phyloP scores from a whole-genome alignment of 2,797 vertebrate genomes.

The Thripadectes ignobilis region DNA sequence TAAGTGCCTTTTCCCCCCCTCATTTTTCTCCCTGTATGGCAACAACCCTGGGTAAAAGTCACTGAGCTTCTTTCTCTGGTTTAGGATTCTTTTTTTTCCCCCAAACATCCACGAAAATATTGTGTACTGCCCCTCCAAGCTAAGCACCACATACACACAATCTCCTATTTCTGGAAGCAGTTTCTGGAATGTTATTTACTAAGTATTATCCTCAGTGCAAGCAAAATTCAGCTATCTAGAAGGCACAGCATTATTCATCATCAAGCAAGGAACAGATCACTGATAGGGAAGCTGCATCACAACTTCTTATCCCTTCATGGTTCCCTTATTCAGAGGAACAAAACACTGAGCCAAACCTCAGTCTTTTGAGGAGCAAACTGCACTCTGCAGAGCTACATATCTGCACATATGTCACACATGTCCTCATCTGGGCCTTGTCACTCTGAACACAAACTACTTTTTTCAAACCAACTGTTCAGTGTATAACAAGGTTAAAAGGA shows the following conservation, averaged over 20 bases:
- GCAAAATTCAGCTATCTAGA: neutral
- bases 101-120: neutral
- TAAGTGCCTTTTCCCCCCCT: neutral
- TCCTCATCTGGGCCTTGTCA: neutral
- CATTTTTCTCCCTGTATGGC: neutral
- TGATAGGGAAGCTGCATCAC: neutral
- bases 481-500: neutral
- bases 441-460: neutral
- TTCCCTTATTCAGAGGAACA: neutral
- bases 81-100: accelerated
- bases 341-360: neutral
- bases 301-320: neutral
- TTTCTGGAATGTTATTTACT: neutral
- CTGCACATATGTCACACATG: accelerated
- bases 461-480: neutral
- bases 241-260: neutral
- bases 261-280: neutral
- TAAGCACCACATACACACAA: neutral
- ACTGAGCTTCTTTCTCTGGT: neutral
- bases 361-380: neutral
- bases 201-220: neutral
- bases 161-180: neutral
- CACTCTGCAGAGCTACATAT: neutral
- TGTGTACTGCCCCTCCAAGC: neutral
- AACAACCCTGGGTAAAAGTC: neutral